A percentile compares a stretch with the other conserved stretches of the same genome.
These are phyloP conservation scores for Diorhabda elongata DNA, from an alignment of 1,140 invertebrate species.

Conservation along the genomic window DNA sequence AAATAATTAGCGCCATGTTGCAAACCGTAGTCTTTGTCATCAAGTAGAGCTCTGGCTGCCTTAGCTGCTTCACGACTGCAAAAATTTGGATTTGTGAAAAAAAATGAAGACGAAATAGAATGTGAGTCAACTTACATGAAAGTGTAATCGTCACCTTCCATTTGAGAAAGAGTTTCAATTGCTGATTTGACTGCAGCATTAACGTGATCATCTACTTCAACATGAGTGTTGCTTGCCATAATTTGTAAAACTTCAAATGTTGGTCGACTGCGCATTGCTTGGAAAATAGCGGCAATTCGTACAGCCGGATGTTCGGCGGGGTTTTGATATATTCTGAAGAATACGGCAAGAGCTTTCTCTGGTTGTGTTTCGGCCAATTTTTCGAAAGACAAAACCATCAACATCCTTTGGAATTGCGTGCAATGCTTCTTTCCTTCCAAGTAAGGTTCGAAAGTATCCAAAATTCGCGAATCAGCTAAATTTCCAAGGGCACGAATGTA, in stretches of 20 bases:
- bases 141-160: conserved; percentile 43
- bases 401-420: conserved; percentile 57
- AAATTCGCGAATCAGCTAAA: conserved; percentile 55
- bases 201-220: conserved; percentile 59
- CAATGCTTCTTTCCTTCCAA: conserved; percentile 56
- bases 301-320: conserved; percentile 59
- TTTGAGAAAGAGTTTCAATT: conserved; percentile 51
- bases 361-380: conserved; percentile 51
- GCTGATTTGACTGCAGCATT: conserved; percentile 57
- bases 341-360: conserved; percentile 50
- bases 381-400: conserved; percentile 58
- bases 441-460: conserved; percentile 61
- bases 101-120: conserved; percentile 43
- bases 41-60: conserved; percentile 53
- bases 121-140: conserved; percentile 49
- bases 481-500: conserved; percentile 62
- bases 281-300: conserved; percentile 58
- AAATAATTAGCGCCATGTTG: conserved; percentile 52
- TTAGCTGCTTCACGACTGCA: conserved; percentile 54
- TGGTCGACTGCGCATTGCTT: conserved; percentile 56
- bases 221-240: conserved; percentile 63
- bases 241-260: conserved; percentile 58
- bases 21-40: conserved; percentile 50
- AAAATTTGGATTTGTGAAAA: conserved; percentile 7
- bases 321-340: conserved; percentile 66